These are phyloP conservation scores for Eupithecia exiguata DNA, from an alignment of 2,888 invertebrate genomes.

Conservation along the genomic window DNA sequence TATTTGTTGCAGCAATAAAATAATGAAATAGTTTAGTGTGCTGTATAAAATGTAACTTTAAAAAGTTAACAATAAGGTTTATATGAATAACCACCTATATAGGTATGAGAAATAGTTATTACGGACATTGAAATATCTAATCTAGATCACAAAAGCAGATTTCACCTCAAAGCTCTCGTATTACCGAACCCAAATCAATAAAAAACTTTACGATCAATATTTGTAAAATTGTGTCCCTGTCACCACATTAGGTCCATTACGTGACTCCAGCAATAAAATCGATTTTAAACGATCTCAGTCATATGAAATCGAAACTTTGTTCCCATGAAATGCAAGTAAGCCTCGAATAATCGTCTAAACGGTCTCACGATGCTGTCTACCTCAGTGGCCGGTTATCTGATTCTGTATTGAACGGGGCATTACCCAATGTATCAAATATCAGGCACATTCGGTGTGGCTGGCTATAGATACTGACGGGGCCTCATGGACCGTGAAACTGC, in stretches of 20 bases:
- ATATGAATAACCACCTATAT: neutral
- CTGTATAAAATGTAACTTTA: neutral
- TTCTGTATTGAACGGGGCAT: conserved; percentile 56
- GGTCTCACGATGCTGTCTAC: conserved; percentile 71
- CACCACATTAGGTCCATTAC: conserved; percentile 50
- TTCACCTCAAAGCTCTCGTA: conserved; percentile 16
- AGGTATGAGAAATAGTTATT: neutral
- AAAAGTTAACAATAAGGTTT: neutral
- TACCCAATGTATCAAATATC: conserved; percentile 69
- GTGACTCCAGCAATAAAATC: conserved; percentile 60
- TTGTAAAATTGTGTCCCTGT: conserved; percentile 48
- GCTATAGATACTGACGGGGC: conserved; percentile 63
- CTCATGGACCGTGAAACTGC: conserved; percentile 71
- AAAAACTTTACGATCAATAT: conserved; percentile 46
- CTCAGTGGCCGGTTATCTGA: conserved; percentile 69
- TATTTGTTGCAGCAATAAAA: conserved; percentile 6
- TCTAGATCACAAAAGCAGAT: conserved; percentile 13
- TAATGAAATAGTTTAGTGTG: neutral
- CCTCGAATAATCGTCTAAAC: conserved; percentile 60
- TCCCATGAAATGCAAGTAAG: conserved; percentile 70
- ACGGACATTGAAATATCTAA: neutral
- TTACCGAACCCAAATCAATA: conserved; percentile 38
- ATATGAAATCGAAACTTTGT: conserved; percentile 66
- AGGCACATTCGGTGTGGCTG: conserved; percentile 53
- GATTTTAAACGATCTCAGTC: conserved; percentile 52